Conservation (phyloP, 2,888 invertebrate species). For the Dendrolimus houi region DNA sequence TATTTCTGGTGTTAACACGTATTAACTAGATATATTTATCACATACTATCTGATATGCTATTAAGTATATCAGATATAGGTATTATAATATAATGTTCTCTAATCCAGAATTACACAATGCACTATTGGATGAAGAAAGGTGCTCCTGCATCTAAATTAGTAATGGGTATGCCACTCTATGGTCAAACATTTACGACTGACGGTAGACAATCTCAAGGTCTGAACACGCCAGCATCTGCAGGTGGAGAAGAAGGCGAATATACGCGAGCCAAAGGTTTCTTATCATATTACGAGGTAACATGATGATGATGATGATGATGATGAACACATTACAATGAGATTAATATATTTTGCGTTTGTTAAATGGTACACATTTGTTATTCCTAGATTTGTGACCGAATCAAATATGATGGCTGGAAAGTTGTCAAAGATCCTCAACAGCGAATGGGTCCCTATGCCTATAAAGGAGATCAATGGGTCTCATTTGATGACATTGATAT, state of each 20-base stretch:
- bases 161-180: slow-evolving; percentile 93
- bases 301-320: no score
- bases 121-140: slow-evolving; percentile 93
- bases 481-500: slow-evolving; percentile 90
- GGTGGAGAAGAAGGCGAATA: slow-evolving; percentile 91
- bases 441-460: slow-evolving; percentile 92
- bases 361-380: neutral
- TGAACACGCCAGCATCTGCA: slow-evolving; percentile 85
- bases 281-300: slow-evolving; percentile 93
- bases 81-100: neutral
- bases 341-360: no score
- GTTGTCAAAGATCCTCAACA: slow-evolving; percentile 85
- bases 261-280: slow-evolving; percentile 89
- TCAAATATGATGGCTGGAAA: slow-evolving; percentile 86
- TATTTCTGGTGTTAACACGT: slow-evolving; percentile 9
- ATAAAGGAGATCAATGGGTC: slow-evolving; percentile 93
- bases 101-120: slow-evolving; percentile 86
- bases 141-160: slow-evolving; percentile 86
- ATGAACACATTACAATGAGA: neutral
- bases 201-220: slow-evolving; percentile 62
- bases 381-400: slow-evolving; percentile 85
- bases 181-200: slow-evolving; percentile 87
- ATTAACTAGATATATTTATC: no score
- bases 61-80: neutral
- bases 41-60: no score